Evolutionary conservation across 2,888 invertebrate species (phyloP).

Genomic region (Xestia c-nigrum): DNA sequence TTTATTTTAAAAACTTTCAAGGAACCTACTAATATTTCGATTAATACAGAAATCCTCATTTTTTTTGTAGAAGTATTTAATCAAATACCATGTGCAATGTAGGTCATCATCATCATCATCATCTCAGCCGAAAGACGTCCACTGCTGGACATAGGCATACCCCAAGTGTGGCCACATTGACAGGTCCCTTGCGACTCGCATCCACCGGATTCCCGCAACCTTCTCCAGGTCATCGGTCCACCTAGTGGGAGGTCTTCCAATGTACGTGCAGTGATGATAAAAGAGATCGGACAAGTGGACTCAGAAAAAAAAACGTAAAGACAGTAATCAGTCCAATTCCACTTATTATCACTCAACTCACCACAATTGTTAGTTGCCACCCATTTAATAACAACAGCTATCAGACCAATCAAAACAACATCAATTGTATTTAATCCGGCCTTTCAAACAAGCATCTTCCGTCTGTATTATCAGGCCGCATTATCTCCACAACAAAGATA

Average conservation of each 20-base stretch:
- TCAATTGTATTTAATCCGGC: slow-evolving; percentile 44
- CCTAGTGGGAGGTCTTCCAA: too few relatives aligned
- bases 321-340: slow-evolving; percentile 13
- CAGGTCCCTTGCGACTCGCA: too few relatives aligned
- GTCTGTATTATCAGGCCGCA: slow-evolving; percentile 57
- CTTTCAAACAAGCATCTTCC: slow-evolving; percentile 37
- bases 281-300: not conserved
- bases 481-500: slow-evolving; percentile 65
- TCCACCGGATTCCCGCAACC: too few relatives aligned
- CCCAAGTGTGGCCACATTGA: too few relatives aligned
- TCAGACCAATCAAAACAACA: slow-evolving; percentile 45
- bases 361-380: slow-evolving; percentile 16
- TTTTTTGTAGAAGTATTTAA: not conserved
- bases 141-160: too few relatives aligned
- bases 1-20: not conserved
- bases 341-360: slow-evolving; percentile 16
- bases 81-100: too few relatives aligned
- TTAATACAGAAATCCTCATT: not conserved
- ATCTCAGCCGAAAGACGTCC: too few relatives aligned
- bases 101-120: too few relatives aligned
- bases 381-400: slow-evolving; percentile 26
- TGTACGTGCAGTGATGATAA: not conserved
- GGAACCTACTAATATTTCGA: not conserved
- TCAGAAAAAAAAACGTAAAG: slow-evolving; percentile 4
- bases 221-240: too few relatives aligned